Evolutionary conservation across 1,140 invertebrate species (phyloP), one percentile per base, ranked within the genome.

Genomic region (Drosophila melanica): DNA sequence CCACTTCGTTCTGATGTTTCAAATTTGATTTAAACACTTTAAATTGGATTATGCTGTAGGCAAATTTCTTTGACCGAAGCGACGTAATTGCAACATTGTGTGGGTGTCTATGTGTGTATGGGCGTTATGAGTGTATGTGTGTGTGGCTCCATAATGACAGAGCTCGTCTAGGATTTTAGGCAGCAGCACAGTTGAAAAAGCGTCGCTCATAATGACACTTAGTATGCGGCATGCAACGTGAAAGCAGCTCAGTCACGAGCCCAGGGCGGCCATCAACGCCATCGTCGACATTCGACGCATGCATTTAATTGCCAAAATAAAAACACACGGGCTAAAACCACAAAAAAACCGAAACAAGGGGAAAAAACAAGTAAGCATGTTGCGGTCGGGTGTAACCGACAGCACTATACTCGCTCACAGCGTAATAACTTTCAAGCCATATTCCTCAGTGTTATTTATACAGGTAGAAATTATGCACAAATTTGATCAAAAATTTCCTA

Each of bases 21-120:
- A 89, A 90, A 90, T 90, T 90, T 90, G 82, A 90, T 90, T 90
- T 90, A 90, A 90, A 89, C 89, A 89, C 89, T 90, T 90, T 90
- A 90, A 90, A 90, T 90, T 90, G 89, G 89, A 90, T 90, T 90
- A 90, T 79, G 70, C 81, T 90, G 77, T 90, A 90, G 81, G 78
- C 84, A 90, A 85, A 84, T 90, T 82, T 80, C 63, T 82, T 76
- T 84, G 80, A 86, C 81, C 81, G 60, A 76, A 51, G 35, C 55
- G 10, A 60, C 75, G 84, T 89, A 89, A 89, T 89, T 89, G 84
- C 84, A 82, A 89, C 84, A 89, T 89, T 89, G 84, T 89, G 69
- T 81, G 78, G 60, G 51, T 35, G 16, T 47, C 57, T 59, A n/a
- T 50, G 23, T 23, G 35, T 51, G 16, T 33, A 59, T 27, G 62